Conservation (phyloP, 2,113 vertebrate genomes). For the Tenebrosternarchus preto region DNA sequence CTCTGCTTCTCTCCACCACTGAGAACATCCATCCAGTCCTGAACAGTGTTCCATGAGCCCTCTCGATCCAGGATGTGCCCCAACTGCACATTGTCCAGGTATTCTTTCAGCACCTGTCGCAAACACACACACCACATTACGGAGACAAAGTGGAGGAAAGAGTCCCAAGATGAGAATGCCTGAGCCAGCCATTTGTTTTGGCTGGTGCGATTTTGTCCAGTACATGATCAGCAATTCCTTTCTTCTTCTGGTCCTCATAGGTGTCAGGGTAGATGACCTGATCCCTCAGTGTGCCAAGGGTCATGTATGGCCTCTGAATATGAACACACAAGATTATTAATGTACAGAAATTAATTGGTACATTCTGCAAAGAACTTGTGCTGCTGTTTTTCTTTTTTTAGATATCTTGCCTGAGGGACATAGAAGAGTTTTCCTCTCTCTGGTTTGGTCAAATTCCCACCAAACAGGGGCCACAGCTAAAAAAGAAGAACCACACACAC, state of each 20-base stretch:
- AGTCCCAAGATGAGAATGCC: neutral
- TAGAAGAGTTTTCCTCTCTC: constrained; percentile 97
- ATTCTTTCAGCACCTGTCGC: constrained; percentile 91
- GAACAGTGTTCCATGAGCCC: constrained; percentile 89
- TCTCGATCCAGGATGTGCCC: constrained; percentile 92
- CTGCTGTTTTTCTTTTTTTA: neutral
- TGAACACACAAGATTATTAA: constrained; percentile 16
- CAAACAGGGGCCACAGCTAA: constrained; percentile 96
- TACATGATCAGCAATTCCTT: constrained; percentile 92
- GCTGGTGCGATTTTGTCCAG: neutral
- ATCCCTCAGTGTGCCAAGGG: constrained; percentile 91
- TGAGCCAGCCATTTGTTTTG: neutral
- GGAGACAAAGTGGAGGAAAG: neutral
- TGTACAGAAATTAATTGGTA: neutral
- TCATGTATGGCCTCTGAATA: constrained; percentile 95
- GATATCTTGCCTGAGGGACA: constrained; percentile 89
- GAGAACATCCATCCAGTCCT: constrained; percentile 99
- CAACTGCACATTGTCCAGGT: constrained; percentile 94
- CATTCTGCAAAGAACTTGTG: neutral
- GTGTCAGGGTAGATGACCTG: constrained; percentile 98
- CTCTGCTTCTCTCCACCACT: constrained; percentile 98
- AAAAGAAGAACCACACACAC: constrained; percentile 30
- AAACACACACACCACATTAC: neutral
- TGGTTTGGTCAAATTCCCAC: constrained; percentile 92
- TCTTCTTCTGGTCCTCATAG: constrained; percentile 84